Evolutionary conservation across 2,888 invertebrate species (phyloP), one percentile per base, ranked within the genome.

Genomic region (Peribatodes rhomboidaria): DNA sequence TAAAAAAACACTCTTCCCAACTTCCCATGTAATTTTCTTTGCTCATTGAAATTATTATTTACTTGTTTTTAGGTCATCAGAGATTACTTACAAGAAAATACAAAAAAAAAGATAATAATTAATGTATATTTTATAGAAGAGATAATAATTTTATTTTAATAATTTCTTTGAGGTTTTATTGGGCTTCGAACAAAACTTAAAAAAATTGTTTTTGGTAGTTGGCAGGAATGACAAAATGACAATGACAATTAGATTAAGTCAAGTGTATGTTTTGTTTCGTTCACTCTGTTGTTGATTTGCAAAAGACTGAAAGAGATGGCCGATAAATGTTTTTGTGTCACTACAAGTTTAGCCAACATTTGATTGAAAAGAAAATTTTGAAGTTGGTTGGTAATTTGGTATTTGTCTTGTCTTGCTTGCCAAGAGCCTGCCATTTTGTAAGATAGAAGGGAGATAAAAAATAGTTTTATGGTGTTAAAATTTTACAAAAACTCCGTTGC

Each of bases 391-490:
- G 44, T 18, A 20, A 18, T 44, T 20, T 18, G 44, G 44, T 44
- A 18, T 44, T 20, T 18, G 10, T 44, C 11, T 55, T 44, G 55
- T 18, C 42, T 55, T 44, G 90, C 55, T 55, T 55, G 90, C 88
- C 87, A 87, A 88, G 89, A 88, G 87, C 91, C 93, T 93, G 93
- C 93, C 93, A 93, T 93, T 93, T 94, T 94, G 93, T 94, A 87
- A 90, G 89, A 92, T 89, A 90, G 89, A 93, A 92, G 90, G 88
- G 91, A 93, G 92, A 93, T 92, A 93, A 93, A 93, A 93, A 91
- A 92, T 92, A 90, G 90, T 92, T 94, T 89, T 93, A 93, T 93
- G 93, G 93, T 94, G 91, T 91, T 92, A 88, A 92, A 88, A 87
- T 92, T 89, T 83, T 84, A 89, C 85, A 85, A 86, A 87, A 89